Percentiles rank a stretch among this genome's conserved stretches.
Evolutionary conservation across 2,113 vertebrate species (phyloP).

Genomic region (Mastomys natalensis): DNA sequence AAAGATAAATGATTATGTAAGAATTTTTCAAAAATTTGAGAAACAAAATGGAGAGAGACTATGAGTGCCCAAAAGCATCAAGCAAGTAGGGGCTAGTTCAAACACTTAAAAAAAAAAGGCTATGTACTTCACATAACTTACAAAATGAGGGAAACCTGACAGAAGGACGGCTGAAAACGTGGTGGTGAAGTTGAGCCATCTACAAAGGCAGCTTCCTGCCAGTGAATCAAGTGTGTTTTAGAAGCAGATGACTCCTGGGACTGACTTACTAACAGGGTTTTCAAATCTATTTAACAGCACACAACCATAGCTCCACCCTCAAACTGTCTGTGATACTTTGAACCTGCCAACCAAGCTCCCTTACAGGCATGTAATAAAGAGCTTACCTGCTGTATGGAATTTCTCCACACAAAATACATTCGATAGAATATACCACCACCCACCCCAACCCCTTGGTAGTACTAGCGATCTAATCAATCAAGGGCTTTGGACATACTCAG

Average conservation of each 20-base stretch:
- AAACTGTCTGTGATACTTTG: conserved; percentile 4
- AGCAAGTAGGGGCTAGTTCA: conserved; percentile 61
- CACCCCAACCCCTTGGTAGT: neutral
- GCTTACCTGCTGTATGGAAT: neutral
- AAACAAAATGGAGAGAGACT: conserved; percentile 50
- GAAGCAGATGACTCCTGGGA: conserved; percentile 48
- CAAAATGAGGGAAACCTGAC: neutral
- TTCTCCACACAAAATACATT: conserved; percentile 61
- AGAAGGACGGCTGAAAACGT: neutral
- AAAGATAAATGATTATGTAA: neutral
- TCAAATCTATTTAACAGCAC: neutral
- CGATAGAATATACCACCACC: too few species aligned
- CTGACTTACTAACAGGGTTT: conserved; percentile 22
- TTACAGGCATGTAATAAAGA: conserved; percentile 4
- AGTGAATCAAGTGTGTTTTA: conserved; percentile 27
- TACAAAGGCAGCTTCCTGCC: neutral
- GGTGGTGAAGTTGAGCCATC: neutral
- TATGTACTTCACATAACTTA: neutral
- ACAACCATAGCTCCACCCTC: neutral
- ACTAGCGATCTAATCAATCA: neutral
- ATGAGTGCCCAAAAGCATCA: conserved; percentile 31
- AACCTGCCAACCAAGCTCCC: neutral
- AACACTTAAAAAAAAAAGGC: neutral
- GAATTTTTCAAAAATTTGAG: conserved; percentile 61
- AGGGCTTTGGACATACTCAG: neutral